Base-by-base conservation (phyloP, 2,797 vertebrate species). In the Neostethus bicornis region DNA sequence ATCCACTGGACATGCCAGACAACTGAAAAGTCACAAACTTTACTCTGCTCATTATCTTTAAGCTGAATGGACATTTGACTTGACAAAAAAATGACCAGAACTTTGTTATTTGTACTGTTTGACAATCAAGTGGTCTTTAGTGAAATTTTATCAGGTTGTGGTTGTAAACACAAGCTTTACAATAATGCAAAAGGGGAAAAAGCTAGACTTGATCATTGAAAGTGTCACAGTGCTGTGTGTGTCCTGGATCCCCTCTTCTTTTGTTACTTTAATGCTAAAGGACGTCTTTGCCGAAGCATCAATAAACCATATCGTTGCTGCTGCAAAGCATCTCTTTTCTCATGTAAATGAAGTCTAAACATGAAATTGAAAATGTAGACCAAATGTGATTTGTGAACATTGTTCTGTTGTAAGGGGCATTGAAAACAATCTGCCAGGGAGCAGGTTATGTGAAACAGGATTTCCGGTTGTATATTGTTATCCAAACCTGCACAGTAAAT, bases 1-100 rank as follows among this genome's bases (percentile, higher is more conserved):
- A 26, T 54, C n/a, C 56, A 51, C 71, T 35, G 21, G 56, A 24
- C 35, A 3, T 17, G 26, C 25, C 2, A 26, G 26, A 6, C 53
- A 59, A 17, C 7, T 48, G 61, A 54, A 29, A 53, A 24, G 26
- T 3, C 7, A 26, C n/a, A 13, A 13, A 2, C 20, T 26, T 25
- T 14, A 53, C 41, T 55, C 23, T 29, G 20, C 43, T 46, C 28
- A 16, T 21, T 26, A 28, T 46, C 3, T 21, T 25, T 21, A 11
- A 17, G 46, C 28, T 16, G 5, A 46, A 26, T 41, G 14, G 11
- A 13, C 12, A 12, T 31, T 49, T 51, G 6, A 23, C 13, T 46
- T 44, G 28, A 16, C 8, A 35, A 34, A 28, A 26, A 6, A 42
- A 43, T 7, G 25, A 26, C 26, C 6, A 7, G 25, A 13, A 35